Conservation (phyloP, 2,888 invertebrate genomes). For the Pheosia gnoma region DNA sequence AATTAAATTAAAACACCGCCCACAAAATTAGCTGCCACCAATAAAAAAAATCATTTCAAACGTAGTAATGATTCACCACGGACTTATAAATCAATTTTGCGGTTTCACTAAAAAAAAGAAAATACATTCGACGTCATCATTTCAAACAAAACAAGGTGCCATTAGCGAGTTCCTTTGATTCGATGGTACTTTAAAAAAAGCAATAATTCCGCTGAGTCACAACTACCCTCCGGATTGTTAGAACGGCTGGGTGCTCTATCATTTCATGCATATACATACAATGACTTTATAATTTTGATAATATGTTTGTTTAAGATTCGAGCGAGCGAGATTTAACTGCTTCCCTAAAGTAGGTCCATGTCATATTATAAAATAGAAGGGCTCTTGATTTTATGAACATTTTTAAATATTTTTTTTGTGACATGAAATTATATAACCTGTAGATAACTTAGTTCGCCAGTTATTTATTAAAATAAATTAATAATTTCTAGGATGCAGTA, state of each 20-base stretch:
- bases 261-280: constrained; percentile 44
- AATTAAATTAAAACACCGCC: constrained; percentile 7
- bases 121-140: constrained; percentile 56
- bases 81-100: constrained; percentile 22
- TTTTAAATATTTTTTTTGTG: no score
- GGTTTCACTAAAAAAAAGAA: constrained; percentile 14
- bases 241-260: constrained; percentile 57
- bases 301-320: constrained; percentile 36
- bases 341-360: no score
- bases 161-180: constrained; percentile 74
- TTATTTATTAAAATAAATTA: no score
- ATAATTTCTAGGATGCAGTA: no score
- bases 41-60: constrained; percentile 40
- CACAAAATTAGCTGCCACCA: constrained; percentile 26
- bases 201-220: constrained; percentile 76
- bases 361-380: no score
- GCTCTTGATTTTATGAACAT: no score
- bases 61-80: constrained; percentile 19
- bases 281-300: constrained; percentile 47
- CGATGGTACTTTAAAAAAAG: constrained; percentile 72
- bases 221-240: constrained; percentile 66
- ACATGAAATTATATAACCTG: no score
- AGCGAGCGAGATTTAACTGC: constrained; percentile 1
- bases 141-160: constrained; percentile 71
- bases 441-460: no score